A percentile compares a stretch with the other conserved stretches of the same genome.
Evolutionary conservation across 2,888 invertebrate genomes (phyloP).

Genomic region (Rotaria sp.): DNA sequence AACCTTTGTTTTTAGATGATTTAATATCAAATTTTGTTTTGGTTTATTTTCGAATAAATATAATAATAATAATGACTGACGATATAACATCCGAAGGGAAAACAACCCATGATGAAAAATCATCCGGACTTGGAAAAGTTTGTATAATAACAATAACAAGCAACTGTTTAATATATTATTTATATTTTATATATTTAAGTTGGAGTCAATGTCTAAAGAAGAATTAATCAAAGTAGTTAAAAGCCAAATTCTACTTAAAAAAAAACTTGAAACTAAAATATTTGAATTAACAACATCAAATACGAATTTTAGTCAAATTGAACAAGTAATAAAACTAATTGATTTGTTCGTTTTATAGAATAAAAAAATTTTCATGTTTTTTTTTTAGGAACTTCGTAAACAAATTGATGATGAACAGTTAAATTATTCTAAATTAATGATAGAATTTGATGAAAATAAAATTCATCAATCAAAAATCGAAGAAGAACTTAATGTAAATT

Average conservation of each 20-base stretch:
- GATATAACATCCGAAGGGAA: background rate
- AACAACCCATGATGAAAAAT: background rate
- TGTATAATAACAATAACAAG: background rate
- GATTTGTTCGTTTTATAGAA: too few relatives aligned
- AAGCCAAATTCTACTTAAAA: background rate
- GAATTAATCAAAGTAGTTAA: background rate
- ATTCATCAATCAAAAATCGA: background rate
- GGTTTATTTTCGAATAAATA: too few relatives aligned
- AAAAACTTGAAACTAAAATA: background rate
- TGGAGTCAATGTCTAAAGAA: background rate
- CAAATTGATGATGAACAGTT: background rate
- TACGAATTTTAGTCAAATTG: background rate
- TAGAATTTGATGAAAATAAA: background rate
- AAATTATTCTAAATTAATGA: background rate
- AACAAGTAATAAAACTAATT: background rate
- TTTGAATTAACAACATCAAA: background rate
- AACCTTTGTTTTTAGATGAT: background rate
- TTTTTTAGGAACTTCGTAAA: background rate
- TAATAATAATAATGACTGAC: background rate
- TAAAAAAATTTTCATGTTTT: background rate
- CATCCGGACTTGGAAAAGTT: background rate
- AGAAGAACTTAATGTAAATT: background rate
- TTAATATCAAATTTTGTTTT: background rate
- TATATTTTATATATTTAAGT: background rate
- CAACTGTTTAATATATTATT: too few relatives aligned